Evolutionary conservation across 2,888 invertebrate genomes (phyloP).

Genomic region (Atethmia centrago): DNA sequence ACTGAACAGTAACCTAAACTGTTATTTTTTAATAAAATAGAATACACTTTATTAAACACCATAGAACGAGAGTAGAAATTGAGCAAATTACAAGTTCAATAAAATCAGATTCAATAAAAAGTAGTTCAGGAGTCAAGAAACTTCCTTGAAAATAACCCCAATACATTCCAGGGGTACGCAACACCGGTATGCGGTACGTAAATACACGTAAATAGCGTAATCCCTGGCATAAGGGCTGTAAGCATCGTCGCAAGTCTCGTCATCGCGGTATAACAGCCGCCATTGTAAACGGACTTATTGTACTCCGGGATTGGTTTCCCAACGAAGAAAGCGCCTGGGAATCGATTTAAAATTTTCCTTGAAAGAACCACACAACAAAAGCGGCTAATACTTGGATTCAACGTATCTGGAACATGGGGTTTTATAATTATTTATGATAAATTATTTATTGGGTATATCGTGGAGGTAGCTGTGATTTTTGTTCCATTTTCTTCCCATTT

Average conservation of each 20-base stretch:
- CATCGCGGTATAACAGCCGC: constrained; percentile 82
- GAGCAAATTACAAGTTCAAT: too few species aligned
- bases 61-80: too few species aligned
- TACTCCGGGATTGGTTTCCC: constrained; percentile 87
- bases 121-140: constrained; percentile 16
- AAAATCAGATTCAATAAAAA: constrained; percentile 11
- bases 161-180: constrained; percentile 7
- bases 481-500: not conserved
- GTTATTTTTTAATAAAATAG: too few species aligned
- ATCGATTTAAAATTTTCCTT: constrained; percentile 89
- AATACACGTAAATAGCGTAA: constrained; percentile 86
- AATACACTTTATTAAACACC: too few species aligned
- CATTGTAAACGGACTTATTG: constrained; percentile 87
- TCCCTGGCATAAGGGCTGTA: constrained; percentile 80
- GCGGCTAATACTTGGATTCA: constrained; percentile 82
- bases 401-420: constrained; percentile 77
- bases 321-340: constrained; percentile 84
- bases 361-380: constrained; percentile 85
- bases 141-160: constrained; percentile 8
- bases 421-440: constrained; percentile 69
- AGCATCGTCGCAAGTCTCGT: constrained; percentile 81
- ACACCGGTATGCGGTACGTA: constrained; percentile 69
- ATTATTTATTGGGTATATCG: constrained; percentile 21
- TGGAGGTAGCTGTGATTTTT: not conserved
- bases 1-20: too few species aligned